These are phyloP conservation scores for Simalia tracyae DNA, from an alignment of 2,797 vertebrate genomes.

Conservation along the genomic window DNA sequence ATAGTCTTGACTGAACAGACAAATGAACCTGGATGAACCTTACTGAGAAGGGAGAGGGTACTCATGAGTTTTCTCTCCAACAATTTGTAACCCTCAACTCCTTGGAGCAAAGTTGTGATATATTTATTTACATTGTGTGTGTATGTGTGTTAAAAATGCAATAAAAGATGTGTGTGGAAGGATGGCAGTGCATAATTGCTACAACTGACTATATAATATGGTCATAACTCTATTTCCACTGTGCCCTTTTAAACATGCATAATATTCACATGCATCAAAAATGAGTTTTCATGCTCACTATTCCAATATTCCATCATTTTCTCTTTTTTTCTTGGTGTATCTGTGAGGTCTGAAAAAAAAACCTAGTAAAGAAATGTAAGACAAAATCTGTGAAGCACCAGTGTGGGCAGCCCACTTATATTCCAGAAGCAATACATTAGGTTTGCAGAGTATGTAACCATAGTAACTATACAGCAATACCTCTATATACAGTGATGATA, in stretches of 20 bases:
- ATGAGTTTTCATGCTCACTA: neutral
- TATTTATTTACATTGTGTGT: too few relatives aligned
- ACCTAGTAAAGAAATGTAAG: neutral
- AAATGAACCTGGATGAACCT: neutral
- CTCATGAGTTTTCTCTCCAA: neutral
- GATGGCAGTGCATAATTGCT: neutral
- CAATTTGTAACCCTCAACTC: neutral
- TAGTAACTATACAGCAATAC: conserved; percentile 39
- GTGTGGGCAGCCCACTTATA: neutral
- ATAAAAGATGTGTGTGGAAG: neutral
- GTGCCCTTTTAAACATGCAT: neutral
- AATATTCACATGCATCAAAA: neutral
- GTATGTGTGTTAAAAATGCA: neutral
- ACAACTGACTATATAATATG: neutral
- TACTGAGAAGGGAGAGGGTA: neutral
- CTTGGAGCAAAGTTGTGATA: neutral
- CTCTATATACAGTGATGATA: conserved; percentile 14
- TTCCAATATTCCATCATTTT: neutral
- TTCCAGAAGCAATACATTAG: neutral
- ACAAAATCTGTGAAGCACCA: neutral
- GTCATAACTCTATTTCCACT: neutral
- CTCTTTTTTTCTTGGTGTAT: neutral
- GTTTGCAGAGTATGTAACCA: conserved; percentile 49
- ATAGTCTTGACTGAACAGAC: neutral
- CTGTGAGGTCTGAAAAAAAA: neutral